A percentile compares a stretch with the other conserved stretches of the same genome.
phyloP scores from a whole-genome alignment of 2,113 vertebrate species.

The Sorex fumeus region DNA sequence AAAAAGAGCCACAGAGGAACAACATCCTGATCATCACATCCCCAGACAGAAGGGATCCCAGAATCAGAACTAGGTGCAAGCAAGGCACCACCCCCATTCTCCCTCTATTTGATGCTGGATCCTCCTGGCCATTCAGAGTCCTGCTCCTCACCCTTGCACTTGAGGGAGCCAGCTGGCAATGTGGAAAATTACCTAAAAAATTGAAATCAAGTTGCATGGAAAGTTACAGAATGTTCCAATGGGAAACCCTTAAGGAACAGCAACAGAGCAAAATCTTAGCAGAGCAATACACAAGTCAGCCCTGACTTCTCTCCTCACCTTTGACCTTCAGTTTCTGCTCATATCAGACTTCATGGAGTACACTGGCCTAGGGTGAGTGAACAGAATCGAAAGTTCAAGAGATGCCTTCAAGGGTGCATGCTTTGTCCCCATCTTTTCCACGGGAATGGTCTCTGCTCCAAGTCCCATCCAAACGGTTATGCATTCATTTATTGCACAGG shows the following conservation, averaged over 20 bases:
- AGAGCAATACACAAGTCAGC: background rate
- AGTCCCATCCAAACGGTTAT: background rate
- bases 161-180: background rate
- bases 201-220: background rate
- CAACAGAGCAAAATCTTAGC: background rate
- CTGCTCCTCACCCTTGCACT: background rate
- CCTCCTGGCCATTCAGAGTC: background rate
- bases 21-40: background rate
- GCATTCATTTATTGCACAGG: background rate
- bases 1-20: background rate
- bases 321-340: background rate
- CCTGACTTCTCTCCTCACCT: background rate
- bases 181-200: constrained; percentile 41
- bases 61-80: background rate
- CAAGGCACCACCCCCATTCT: too few relatives aligned
- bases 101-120: background rate
- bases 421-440: background rate
- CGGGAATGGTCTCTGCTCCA: background rate
- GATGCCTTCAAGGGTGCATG: background rate
- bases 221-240: constrained; percentile 37
- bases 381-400: constrained; percentile 31
- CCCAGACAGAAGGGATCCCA: background rate
- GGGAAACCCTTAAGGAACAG: background rate
- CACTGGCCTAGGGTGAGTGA: background rate
- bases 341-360: background rate